Base-by-base conservation (phyloP, 2,113 vertebrate species). In the Rhipidura dahli region DNA sequence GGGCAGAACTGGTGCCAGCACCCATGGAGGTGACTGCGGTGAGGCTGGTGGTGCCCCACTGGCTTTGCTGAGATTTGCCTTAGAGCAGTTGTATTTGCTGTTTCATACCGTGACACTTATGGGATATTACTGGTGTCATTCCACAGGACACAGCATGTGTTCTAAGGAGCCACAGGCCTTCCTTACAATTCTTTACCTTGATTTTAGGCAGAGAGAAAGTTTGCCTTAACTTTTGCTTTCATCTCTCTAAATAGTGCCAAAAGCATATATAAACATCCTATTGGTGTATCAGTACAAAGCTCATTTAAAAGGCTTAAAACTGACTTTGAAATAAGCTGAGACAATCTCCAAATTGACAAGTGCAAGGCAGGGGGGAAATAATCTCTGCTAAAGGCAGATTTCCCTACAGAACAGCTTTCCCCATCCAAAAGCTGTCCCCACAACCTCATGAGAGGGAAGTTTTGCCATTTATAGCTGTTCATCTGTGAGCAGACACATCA, bases 271-370 rank as follows among this genome's bases (percentile, higher is more conserved):
- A 95, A 91, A 56, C 45, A 57, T 49, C 57, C 42, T 35, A 16
- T 14, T 42, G 65, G 23, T 65, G 8, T 60, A 79, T 69, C 89
- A 83, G 28, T 50, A 45, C 39, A 79, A 87, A 82, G 31, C 39
- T 54, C 69, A 65, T 88, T 83, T 76, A 44, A 90, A 92, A 90
- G 45, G 37, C 71, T 90, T 87, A 80, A 50, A 87, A 35, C 19
- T 89, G 61, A 45, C 49, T 94, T 63, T 71, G 61, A 84, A 91
- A 87, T 87, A 94, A 91, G 61, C 40, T 37, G 44, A 82, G 64
- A 69, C 71, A 47, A 70, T 78, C 77, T 72, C 61, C 54, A 71
- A 61, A 78, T 1, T 68, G 73, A 79, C 75, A 90, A 60, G 20
- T 44, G 13, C 39, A 40, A 65, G n/a, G 50, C 22, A 2, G 10